These are phyloP conservation scores for Verasper variegatus DNA, from an alignment of 2,113 vertebrate species.

Conservation along the genomic window DNA sequence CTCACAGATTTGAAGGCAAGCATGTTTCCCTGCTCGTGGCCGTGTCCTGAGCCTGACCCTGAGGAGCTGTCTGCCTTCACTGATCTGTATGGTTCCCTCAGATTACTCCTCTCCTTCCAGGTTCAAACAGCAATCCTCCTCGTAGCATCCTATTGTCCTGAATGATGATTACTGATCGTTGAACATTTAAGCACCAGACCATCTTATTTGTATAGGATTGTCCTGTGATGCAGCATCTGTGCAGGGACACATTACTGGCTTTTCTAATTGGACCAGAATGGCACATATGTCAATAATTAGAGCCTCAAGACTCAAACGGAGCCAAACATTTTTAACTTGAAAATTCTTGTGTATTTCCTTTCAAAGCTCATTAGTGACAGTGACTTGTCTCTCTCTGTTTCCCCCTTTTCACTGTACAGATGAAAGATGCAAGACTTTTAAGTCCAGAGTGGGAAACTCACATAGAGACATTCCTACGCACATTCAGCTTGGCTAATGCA, in stretches of 20 bases:
- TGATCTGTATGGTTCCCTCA: slow-evolving; percentile 63
- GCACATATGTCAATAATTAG: neutral
- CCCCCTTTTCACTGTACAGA: slow-evolving; percentile 62
- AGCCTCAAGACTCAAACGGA: neutral
- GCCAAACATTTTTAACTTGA: neutral
- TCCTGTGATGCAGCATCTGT: no score
- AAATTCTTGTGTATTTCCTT: neutral
- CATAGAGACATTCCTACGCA: slow-evolving; percentile 79
- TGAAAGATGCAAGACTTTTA: slow-evolving; percentile 56
- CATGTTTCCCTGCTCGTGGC: slow-evolving; percentile 17
- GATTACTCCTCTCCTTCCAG: slow-evolving; percentile 70
- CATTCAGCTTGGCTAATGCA: slow-evolving; percentile 80
- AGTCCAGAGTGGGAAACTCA: slow-evolving; percentile 57
- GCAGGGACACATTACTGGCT: no score
- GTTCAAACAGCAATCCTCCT: slow-evolving; percentile 21
- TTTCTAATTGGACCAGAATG: no score
- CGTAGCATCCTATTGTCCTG: neutral
- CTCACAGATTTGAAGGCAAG: slow-evolving; percentile 52
- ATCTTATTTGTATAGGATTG: neutral
- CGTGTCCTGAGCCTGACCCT: slow-evolving; percentile 56
- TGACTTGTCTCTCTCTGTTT: neutral
- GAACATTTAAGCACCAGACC: neutral
- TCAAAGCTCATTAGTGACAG: neutral
- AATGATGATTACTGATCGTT: neutral
- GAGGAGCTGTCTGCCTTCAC: slow-evolving; percentile 72